Base-by-base conservation (phyloP, 1,140 invertebrate species). In the Hypothenemus hampei region DNA sequence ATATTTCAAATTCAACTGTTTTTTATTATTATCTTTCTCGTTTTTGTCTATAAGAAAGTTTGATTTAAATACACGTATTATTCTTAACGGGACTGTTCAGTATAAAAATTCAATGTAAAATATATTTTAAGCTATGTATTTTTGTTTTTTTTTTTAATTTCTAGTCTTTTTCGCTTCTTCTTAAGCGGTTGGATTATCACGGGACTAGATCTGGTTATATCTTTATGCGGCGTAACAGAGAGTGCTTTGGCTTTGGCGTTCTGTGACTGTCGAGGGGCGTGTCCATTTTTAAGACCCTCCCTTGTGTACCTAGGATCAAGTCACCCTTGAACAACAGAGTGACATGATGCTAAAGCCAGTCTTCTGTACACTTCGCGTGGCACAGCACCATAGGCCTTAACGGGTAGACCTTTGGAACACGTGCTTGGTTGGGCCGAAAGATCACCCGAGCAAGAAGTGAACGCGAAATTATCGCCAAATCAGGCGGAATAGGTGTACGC, bases 241-340 rank as follows among this genome's bases (percentile, higher is more conserved):
- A 45, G 35, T 44, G 23, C 36, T 39, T 6, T 22, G 23, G 18
- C 41, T 23, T 35, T 31, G 18, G 45, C 31, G n/a, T 24, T 46
- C 24, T 39, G 31, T 47, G 45, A 49, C 46, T 49, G 46, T 22
- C 31, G 39, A 20, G 10, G 59, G 67, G 67, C 65, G 66, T 63
- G 58, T 40, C 59, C 35, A 43, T 33, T 35, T 43, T 39, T 35
- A 44, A 43, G 45, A 31, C 58, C 61, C 62, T 52, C 58, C 59
- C 57, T 58, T 40, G 56, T 58, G 60, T 62, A 67, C 60, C 65
- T 59, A 59, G 60, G 65, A 68, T 67, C 62, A 68, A 68, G 64
- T 69, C 68, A 68, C 65, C 68, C 66, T 67, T 69, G 65, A 65
- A 69, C 68, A 58, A 58, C 56, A 58, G 66, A 66, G 58, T 69